Evolutionary conservation across 2,797 vertebrate genomes (phyloP), one percentile per base, ranked within the genome.

Genomic region (Naso thynnoides): DNA sequence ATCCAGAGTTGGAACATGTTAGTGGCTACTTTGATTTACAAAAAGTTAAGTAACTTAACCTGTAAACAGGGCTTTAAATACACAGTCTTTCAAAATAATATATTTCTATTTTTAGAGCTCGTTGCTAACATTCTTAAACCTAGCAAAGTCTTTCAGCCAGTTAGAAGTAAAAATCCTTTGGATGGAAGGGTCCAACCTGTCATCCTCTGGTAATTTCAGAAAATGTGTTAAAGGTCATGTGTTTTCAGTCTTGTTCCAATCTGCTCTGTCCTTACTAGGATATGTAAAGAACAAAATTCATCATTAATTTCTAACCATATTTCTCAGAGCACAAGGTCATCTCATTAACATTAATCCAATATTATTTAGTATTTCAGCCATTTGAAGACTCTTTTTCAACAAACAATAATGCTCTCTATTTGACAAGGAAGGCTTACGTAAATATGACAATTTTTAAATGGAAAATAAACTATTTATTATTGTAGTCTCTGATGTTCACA

Each of bases 301-400:
- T 26, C 52, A 44, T 62, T 61, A 45, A 68, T 78, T 61, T 73
- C 39, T 24, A 26, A 55, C 13, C 59, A 56, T 70, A 69, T 76
- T 75, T 66, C 42, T 53, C 26, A 31, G 39, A 45, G 56, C 41
- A 36, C 19, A 41, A n/a, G 15, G n/a, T 26, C 6, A 27, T 66
- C 21, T 31, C 16, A 61, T 48, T 16, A 65, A 55, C 63, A 19
- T 69, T 27, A 67, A 5, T 50, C 44, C 23, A 11, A 3, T 21
- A 5, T 42, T 26, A 83, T 81, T 71, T 58, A 56, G 15, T 42
- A 36, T 72, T 70, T 56, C 6, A 33, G 45, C 52, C 21, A 52
- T 57, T n/a, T n/a, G n/a, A 1, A 1, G 6, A 9, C 7, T 11
- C 38, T 39, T 48, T 39, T 5, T 3, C 15, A 26, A 7, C 11